Evolutionary conservation across 2,888 invertebrate genomes (phyloP), one percentile per base, ranked within the genome.

Genomic region (Crossocerus cetratus): DNA sequence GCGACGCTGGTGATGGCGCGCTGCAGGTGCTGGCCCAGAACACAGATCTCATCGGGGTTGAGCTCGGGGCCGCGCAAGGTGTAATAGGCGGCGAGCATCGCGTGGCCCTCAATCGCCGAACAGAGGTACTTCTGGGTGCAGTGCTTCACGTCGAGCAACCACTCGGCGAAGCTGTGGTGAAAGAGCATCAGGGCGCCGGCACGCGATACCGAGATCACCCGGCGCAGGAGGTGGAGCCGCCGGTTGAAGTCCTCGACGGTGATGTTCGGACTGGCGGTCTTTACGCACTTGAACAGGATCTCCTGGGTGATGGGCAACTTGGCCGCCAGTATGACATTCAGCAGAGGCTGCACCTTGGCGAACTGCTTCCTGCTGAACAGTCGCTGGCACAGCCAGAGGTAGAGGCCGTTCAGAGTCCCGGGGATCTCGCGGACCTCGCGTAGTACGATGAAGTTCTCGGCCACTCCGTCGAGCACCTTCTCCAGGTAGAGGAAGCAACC

Each of bases 61-160:
- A 96, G 88, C 32, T 94, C 93, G 62, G 93, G 92, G 0, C 95
- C 94, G 21, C 94, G 93, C 59, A 95, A 91, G 61, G 95, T 93
- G 91, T 96, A 95, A 86, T 95, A 94, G 94, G 97, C 95, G 20
- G 96, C 95, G 53, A 97, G 92, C 89, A 96, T 96, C 11, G 95
- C 95, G 90, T 98, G 98, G 0, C 98, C 98, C 83, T 97, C 96
- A 62, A 94, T 92, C 8, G 96, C 94, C 80, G 95, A 94, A 90
- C 97, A 98, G 77, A 98, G 92, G 90, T 97, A 99, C 83, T 97
- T 96, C 82, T 97, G 95, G 1, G 98, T 99, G 90, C 98, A 98
- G 88, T 99, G 98, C 90, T 99, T 99, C n/a, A 99, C 98, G 90
- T 99, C 99, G 65, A 97, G 91, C 80, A 99, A 91, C 99, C 99